Evolutionary conservation across 2,113 vertebrate genomes (phyloP), one percentile per base, ranked within the genome.

Genomic region (Sphaerodactylus townsendi): DNA sequence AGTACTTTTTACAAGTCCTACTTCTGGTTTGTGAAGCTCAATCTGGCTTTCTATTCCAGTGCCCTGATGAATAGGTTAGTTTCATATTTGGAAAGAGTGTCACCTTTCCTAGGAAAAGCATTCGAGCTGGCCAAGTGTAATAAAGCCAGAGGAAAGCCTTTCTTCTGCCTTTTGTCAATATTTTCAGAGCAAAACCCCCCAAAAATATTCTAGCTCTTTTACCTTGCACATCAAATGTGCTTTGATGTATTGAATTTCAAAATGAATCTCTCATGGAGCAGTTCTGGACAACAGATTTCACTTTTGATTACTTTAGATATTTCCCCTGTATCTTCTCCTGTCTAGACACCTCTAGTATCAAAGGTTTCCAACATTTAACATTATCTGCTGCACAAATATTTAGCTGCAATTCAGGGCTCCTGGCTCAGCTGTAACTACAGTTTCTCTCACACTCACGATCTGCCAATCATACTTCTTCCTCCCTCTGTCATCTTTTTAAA

Each of bases 121-220:
- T 39, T 87, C 79, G 73, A 88, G 83, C 80, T 89, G 73, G 86
- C 89, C 88, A 91, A 92, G 10, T 92, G 92, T 81, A 94, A 92
- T 82, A 92, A 85, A 90, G 74, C 86, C 84, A 90, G 90, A 89
- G 77, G 88, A 91, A 93, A 64, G 79, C 81, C 88, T 90, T 92
- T 94, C 82, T 90, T 91, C 77, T 71, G 88, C 77, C 70, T 91
- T 93, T 84, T 89, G 90, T 89, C 93, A 94, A 87, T 94, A 91
- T 92, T 94, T 93, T 93, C 86, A 85, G 28, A 91, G 79, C 0
- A 4, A 90, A 87, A 88, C 92, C 93, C 41, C 88, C 82, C 93
- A 46, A 66, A 87, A 83, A 79, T 90, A 83, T 69, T 88, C 73
- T 84, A 85, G 69, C 77, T 72, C 9, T 91, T 86, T 88, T 76